Conservation (phyloP, 1,140 invertebrate species). For the Lepidotrigona ventralis region DNA sequence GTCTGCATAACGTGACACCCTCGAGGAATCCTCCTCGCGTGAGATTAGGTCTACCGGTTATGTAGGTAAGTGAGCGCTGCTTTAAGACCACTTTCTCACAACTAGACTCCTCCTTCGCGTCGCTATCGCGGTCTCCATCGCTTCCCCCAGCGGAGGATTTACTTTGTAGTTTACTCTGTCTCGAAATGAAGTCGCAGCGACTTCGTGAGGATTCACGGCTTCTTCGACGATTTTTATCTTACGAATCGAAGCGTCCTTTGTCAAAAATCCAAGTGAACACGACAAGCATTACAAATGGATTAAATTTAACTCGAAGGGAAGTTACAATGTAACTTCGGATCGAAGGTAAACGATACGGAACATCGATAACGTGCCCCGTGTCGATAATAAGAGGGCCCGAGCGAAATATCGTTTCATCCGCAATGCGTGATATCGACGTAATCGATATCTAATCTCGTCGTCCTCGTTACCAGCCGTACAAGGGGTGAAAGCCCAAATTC, state of each 20-base stretch:
- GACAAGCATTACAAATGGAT: neutral
- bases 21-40: constrained; percentile 40
- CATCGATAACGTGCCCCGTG: neutral
- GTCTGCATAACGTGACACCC: constrained; percentile 39
- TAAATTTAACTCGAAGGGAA: too few species aligned
- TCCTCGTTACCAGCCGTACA: constrained; percentile 43
- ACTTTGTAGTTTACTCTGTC: neutral
- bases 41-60: constrained; percentile 43
- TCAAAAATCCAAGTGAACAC: neutral
- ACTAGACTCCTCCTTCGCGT: neutral
- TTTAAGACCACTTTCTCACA: constrained; percentile 37
- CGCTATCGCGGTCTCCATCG: neutral
- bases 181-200: neutral
- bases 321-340: too few species aligned
- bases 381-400: neutral
- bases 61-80: neutral
- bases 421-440: constrained; percentile 51
- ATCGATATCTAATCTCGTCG: constrained; percentile 62
- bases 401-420: constrained; percentile 48
- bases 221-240: too few species aligned
- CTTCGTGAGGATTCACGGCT: neutral
- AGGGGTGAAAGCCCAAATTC: constrained; percentile 35
- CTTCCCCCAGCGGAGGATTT: neutral
- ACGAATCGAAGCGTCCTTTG: too few species aligned
- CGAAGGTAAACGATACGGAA: neutral